phyloP scores from a whole-genome alignment of 2,888 invertebrate genomes.

The Tetragonula carbonaria region DNA sequence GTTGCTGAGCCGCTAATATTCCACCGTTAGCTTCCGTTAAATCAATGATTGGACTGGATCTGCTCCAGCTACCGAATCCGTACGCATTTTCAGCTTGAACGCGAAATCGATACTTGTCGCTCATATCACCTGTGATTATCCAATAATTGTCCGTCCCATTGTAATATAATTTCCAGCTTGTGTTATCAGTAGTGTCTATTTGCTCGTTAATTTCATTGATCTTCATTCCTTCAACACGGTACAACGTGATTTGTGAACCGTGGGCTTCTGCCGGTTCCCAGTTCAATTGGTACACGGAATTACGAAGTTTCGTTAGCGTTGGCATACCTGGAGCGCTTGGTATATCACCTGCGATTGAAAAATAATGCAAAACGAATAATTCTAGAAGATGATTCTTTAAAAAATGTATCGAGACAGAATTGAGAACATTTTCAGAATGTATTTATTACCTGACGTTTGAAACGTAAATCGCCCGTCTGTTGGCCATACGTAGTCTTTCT shows the following conservation, averaged over 20 bases:
- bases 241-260: slow-evolving; percentile 90
- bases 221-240: slow-evolving; percentile 90
- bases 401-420: background rate
- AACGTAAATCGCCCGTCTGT: slow-evolving; percentile 89
- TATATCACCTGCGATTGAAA: slow-evolving; percentile 87
- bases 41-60: slow-evolving; percentile 87
- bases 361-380: slow-evolving; percentile 10
- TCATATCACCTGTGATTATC: slow-evolving; percentile 87
- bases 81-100: slow-evolving; percentile 92
- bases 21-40: slow-evolving; percentile 84
- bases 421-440: background rate
- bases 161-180: slow-evolving; percentile 88
- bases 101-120: slow-evolving; percentile 89
- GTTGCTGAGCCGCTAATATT: slow-evolving; percentile 84
- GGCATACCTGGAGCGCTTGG: slow-evolving; percentile 93
- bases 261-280: slow-evolving; percentile 93
- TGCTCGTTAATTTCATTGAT: slow-evolving; percentile 71
- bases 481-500: slow-evolving; percentile 89
- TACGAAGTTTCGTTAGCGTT: slow-evolving; percentile 89
- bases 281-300: slow-evolving; percentile 90
- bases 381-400: background rate
- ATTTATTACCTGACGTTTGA: slow-evolving; percentile 88
- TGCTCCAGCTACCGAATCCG: slow-evolving; percentile 93
- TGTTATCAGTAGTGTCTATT: slow-evolving; percentile 53
- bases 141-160: slow-evolving; percentile 94